Conservation (phyloP, 1,140 invertebrate genomes). For the Drosophila subobscura region DNA sequence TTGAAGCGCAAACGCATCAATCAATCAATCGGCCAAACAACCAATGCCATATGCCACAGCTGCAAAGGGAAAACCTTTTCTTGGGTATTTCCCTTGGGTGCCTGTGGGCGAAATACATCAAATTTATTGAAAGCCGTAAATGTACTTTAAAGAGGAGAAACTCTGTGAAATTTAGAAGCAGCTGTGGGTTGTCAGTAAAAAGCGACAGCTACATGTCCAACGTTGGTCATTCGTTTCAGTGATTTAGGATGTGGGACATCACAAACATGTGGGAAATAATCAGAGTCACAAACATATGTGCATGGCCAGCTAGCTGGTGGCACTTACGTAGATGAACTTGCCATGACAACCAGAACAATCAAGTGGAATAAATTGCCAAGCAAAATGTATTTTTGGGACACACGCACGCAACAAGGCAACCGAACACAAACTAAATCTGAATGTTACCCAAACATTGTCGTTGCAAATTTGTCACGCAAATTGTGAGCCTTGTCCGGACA, state of each 20-base stretch:
- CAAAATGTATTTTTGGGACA: slow-evolving; percentile 38
- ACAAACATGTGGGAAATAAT: slow-evolving; percentile 33
- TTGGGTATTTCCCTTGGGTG: slow-evolving; percentile 23
- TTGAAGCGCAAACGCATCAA: slow-evolving; percentile 24
- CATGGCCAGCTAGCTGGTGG: not conserved
- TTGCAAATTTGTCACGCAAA: slow-evolving; percentile 34
- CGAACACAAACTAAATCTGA: not conserved
- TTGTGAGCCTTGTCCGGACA: not conserved
- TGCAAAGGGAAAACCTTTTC: slow-evolving; percentile 10
- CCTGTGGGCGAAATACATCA: slow-evolving; percentile 25
- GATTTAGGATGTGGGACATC: not conserved
- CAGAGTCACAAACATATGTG: not conserved
- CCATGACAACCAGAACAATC: slow-evolving; percentile 38
- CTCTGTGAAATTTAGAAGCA: not conserved
- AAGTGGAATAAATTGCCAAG: slow-evolving; percentile 20
- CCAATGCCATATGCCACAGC: slow-evolving; percentile 11
- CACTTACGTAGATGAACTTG: slow-evolving; percentile 18
- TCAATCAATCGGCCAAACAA: slow-evolving; percentile 30
- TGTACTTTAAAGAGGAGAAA: not conserved
- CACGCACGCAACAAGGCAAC: slow-evolving; percentile 3
- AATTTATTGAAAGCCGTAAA: slow-evolving; percentile 5
- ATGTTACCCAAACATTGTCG: slow-evolving; percentile 22
- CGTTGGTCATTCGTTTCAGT: not conserved
- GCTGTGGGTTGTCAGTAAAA: not conserved
- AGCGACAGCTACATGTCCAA: not conserved